Evolutionary conservation across 1,140 invertebrate species (phyloP).

Genomic region (Heliconius nattereri): DNA sequence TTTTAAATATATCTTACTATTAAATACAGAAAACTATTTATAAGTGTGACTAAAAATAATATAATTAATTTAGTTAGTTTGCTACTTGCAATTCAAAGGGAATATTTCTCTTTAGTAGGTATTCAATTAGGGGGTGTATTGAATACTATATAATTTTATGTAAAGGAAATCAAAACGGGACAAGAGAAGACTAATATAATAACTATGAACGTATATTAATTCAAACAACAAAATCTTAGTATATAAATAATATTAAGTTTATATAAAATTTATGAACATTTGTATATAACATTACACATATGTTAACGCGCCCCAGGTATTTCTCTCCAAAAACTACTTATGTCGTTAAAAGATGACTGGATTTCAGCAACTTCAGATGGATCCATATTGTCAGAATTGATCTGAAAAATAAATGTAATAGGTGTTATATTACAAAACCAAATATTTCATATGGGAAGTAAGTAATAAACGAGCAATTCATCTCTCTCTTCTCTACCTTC

Average conservation of each 20-base stretch:
- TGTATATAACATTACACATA: not conserved
- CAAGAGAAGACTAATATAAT: not conserved
- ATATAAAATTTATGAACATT: not conserved
- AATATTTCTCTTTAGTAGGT: too few relatives aligned
- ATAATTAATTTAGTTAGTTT: too few relatives aligned
- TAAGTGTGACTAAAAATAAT: too few relatives aligned
- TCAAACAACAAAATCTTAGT: not conserved
- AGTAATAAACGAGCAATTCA: too few relatives aligned
- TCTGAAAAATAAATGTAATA: conserved; percentile 37
- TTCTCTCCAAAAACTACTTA: conserved; percentile 53
- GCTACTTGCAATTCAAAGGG: too few relatives aligned
- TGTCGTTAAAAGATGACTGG: conserved; percentile 60
- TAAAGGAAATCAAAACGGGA: not conserved
- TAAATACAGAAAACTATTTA: too few relatives aligned
- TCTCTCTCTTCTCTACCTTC: too few relatives aligned
- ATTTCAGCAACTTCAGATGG: conserved; percentile 52
- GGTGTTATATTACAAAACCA: too few relatives aligned
- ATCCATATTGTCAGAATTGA: conserved; percentile 22
- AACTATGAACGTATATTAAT: not conserved
- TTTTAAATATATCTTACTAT: too few relatives aligned
- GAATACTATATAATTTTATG: too few relatives aligned
- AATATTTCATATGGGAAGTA: not conserved
- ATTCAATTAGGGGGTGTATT: too few relatives aligned
- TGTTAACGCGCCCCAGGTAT: conserved; percentile 19
- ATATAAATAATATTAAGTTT: not conserved